A percentile compares a stretch with the other conserved stretches of the same genome.
Evolutionary conservation across 1,140 invertebrate genomes (phyloP).

Genomic region (Battus philenor): DNA sequence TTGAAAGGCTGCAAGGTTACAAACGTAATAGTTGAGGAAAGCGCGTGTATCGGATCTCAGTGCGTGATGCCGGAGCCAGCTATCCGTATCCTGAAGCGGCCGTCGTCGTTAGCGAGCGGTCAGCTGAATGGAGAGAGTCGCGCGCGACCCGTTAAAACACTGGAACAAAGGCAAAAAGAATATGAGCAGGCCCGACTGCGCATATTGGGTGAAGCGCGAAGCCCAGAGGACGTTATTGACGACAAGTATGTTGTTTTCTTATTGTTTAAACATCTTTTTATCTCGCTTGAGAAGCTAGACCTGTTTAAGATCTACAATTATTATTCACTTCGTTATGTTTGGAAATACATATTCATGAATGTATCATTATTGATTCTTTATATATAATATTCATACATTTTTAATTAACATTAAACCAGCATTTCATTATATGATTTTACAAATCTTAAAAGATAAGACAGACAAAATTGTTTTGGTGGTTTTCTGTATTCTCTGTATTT

Average conservation of each 20-base stretch:
- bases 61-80: slow-evolving; percentile 81
- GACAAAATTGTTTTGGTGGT: too few species aligned
- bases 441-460: too few species aligned
- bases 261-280: too few species aligned
- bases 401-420: too few species aligned
- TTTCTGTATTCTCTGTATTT: too few species aligned
- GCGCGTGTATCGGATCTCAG: slow-evolving; percentile 71
- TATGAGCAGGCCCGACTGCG: slow-evolving; percentile 90
- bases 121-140: slow-evolving; percentile 77
- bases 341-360: too few species aligned
- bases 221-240: slow-evolving; percentile 82
- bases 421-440: too few species aligned
- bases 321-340: too few species aligned
- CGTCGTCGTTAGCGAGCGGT: slow-evolving; percentile 64
- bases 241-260: slow-evolving; percentile 76
- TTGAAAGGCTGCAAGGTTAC: slow-evolving; percentile 72
- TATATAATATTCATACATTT: too few species aligned
- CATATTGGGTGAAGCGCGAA: slow-evolving; percentile 88
- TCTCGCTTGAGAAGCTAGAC: too few species aligned
- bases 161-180: slow-evolving; percentile 91
- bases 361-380: too few species aligned
- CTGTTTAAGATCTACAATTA: too few species aligned
- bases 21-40: slow-evolving; percentile 64
- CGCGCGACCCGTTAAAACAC: slow-evolving; percentile 86
- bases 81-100: slow-evolving; percentile 89